These are phyloP conservation scores for Pristionchus exspectatus DNA, from an alignment of 2,888 invertebrate species.

Conservation along the genomic window DNA sequence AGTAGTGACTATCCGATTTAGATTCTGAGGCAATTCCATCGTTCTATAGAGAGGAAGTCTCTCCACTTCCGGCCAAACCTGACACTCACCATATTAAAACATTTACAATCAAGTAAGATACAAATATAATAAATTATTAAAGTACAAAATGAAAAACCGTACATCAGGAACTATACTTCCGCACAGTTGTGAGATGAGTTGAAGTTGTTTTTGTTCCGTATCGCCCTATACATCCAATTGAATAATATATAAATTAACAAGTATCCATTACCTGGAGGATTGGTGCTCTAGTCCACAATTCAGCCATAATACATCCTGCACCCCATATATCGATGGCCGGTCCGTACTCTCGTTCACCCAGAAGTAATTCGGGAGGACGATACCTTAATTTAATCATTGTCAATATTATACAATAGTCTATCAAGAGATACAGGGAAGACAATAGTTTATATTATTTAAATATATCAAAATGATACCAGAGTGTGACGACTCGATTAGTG, in stretches of 20 bases:
- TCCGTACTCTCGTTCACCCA: constrained; percentile 88
- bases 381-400: constrained; percentile 79
- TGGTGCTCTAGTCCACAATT: constrained; percentile 94
- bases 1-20: constrained; percentile 35
- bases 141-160: not conserved
- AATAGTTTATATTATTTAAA: not conserved
- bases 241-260: not conserved
- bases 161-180: constrained; percentile 86
- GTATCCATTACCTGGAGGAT: constrained; percentile 81
- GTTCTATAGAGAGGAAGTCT: constrained; percentile 63
- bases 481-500: constrained; percentile 97
- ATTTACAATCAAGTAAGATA: not conserved
- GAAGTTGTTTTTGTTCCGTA: constrained; percentile 95
- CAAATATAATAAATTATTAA: not conserved
- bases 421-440: not conserved
- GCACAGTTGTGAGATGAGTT: constrained; percentile 94
- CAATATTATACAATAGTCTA: not conserved
- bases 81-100: not conserved
- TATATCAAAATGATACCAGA: constrained; percentile 86
- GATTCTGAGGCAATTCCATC: constrained; percentile 57
- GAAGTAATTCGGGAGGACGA: constrained; percentile 81
- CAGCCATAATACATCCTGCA: constrained; percentile 99
- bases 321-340: constrained; percentile 94
- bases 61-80: constrained; percentile 57
- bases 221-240: constrained; percentile 84